A percentile compares a stretch with the other conserved stretches of the same genome.
Conservation (phyloP, 1,140 invertebrate genomes). For the Gryllus bimaculatus region DNA sequence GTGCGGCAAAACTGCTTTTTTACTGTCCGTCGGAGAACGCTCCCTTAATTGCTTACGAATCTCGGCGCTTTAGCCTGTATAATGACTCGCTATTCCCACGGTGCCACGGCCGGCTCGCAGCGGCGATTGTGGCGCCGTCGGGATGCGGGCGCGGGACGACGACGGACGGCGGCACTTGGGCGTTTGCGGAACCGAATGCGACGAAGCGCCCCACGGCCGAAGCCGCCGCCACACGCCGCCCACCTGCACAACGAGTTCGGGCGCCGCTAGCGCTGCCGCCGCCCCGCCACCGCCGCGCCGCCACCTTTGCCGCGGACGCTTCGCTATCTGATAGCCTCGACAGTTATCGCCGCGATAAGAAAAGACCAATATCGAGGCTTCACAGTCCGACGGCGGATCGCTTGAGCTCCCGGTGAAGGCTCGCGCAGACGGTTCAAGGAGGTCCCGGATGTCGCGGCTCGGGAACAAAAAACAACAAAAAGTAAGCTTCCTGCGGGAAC, state of each 20-base stretch:
- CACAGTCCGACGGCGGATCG: too few species aligned
- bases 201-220: background rate
- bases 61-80: slow-evolving; percentile 13
- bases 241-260: background rate
- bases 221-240: background rate
- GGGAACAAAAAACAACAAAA: background rate
- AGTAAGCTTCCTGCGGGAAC: background rate
- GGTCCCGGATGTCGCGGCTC: background rate
- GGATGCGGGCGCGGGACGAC: too few species aligned
- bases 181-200: background rate
- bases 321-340: too few species aligned
- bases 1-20: background rate
- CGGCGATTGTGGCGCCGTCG: too few species aligned
- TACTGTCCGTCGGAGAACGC: background rate
- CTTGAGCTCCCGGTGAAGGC: background rate
- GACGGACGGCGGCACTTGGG: slow-evolving; percentile 1
- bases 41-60: background rate
- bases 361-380: too few species aligned
- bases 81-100: slow-evolving; percentile 14
- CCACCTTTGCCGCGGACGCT: too few species aligned
- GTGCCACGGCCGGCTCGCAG: too few species aligned
- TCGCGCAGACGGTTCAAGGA: background rate
- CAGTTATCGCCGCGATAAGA: too few species aligned
- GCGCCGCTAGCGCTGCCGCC: background rate
- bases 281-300: too few species aligned